These are phyloP conservation scores for Odontesthes bonariensis DNA, from an alignment of 2,113 vertebrate species.

Conservation along the genomic window DNA sequence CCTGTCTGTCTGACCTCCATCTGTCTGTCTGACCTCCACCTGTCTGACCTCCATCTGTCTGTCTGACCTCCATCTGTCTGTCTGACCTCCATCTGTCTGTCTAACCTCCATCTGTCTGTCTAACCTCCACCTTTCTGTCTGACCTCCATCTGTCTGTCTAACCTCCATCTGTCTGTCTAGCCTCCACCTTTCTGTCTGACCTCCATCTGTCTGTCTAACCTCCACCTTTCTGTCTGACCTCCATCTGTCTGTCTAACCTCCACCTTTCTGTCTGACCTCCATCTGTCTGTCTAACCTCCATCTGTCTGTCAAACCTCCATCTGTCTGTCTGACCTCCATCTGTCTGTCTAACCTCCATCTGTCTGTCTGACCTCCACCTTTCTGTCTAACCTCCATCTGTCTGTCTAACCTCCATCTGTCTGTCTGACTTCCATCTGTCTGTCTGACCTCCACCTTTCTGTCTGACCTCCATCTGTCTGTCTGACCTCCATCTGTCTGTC, in stretches of 20 bases:
- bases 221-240: not conserved
- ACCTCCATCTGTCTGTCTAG: not conserved
- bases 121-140: not conserved
- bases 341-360: not conserved
- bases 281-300: not conserved
- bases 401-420: not conserved
- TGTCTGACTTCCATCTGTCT: no score
- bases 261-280: not conserved
- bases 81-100: not conserved
- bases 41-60: not conserved
- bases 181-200: not conserved
- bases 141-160: not conserved
- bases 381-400: not conserved
- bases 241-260: no score
- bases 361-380: not conserved
- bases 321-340: not conserved
- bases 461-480: not conserved
- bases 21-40: not conserved
- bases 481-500: not conserved
- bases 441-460: not conserved
- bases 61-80: not conserved
- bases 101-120: not conserved
- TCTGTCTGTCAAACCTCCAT: not conserved
- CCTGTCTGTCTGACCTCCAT: constrained; percentile 35
- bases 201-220: no score